A percentile compares a stretch with the other conserved stretches of the same genome.
phyloP scores from a whole-genome alignment of 2,797 vertebrate species.

The Sternotherus odoratus region DNA sequence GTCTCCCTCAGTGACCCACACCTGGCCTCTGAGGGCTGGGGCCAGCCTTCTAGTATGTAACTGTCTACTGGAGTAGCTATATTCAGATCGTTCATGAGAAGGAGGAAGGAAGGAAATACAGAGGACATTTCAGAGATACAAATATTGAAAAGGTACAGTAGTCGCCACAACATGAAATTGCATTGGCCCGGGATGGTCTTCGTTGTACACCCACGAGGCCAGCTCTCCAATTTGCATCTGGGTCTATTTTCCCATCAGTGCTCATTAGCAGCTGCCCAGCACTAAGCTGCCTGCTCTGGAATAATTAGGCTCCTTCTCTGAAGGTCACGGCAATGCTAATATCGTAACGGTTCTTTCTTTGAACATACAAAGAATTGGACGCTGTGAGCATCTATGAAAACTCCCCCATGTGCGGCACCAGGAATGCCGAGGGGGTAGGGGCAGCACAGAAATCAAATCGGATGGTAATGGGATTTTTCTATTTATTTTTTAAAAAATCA shows the following conservation, averaged over 20 bases:
- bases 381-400: not conserved
- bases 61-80: fast-evolving
- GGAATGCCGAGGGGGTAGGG: not conserved
- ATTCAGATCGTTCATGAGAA: fast-evolving
- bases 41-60: not conserved
- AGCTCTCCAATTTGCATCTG: constrained; percentile 53
- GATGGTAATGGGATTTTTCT: not conserved
- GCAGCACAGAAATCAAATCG: fast-evolving
- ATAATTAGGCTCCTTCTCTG: constrained; percentile 57
- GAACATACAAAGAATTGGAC: not conserved
- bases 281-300: constrained; percentile 47
- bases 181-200: constrained; percentile 18
- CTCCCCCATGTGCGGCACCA: not conserved
- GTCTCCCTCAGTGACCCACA: not conserved
- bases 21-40: not conserved
- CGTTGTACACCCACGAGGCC: not conserved
- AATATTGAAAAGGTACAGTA: not conserved
- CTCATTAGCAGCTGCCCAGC: constrained; percentile 66
- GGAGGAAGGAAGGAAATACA: not conserved
- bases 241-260: not conserved
- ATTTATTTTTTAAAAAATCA: not conserved
- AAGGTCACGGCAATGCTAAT: constrained; percentile 40
- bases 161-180: not conserved
- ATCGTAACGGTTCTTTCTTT: not conserved
- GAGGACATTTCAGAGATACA: not conserved